Evolutionary conservation across 1,140 invertebrate species (phyloP).

Genomic region (Eupristina koningsbergeri): DNA sequence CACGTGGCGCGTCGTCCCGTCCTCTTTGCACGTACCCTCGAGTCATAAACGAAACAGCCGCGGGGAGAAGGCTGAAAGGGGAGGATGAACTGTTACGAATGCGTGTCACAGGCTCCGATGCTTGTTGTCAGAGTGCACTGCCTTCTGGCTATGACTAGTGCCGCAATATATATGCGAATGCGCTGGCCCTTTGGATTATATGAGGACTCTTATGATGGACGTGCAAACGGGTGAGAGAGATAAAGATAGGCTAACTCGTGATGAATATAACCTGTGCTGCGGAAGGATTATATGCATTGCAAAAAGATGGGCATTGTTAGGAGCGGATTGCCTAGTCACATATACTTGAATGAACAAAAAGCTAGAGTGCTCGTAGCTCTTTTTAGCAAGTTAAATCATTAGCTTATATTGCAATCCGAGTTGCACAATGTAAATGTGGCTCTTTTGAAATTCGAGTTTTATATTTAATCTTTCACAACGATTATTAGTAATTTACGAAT

Average conservation of each 20-base stretch:
- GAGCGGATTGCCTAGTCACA: not conserved
- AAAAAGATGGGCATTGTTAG: not conserved
- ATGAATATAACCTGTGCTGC: not conserved
- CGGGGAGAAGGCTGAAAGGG: not conserved
- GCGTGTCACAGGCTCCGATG: too few species aligned
- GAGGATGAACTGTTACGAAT: not conserved
- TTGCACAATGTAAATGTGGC: too few species aligned
- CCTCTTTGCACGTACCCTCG: constrained; percentile 21
- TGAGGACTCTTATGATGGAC: not conserved
- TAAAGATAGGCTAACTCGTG: not conserved
- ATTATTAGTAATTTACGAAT: too few species aligned
- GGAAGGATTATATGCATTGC: not conserved
- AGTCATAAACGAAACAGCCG: constrained; percentile 17
- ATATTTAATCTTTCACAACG: too few species aligned
- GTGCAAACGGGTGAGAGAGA: not conserved
- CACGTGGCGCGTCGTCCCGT: constrained; percentile 32
- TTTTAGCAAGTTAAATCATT: not conserved
- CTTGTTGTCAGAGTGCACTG: not conserved
- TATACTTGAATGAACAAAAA: not conserved
- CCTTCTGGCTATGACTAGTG: constrained; percentile 13
- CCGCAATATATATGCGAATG: not conserved
- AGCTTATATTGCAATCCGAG: too few species aligned
- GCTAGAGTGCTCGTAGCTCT: not conserved
- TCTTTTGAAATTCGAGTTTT: too few species aligned
- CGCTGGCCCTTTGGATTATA: constrained; percentile 9